phyloP scores from a whole-genome alignment of 2,113 vertebrate genomes.

The Mellivora capensis region DNA sequence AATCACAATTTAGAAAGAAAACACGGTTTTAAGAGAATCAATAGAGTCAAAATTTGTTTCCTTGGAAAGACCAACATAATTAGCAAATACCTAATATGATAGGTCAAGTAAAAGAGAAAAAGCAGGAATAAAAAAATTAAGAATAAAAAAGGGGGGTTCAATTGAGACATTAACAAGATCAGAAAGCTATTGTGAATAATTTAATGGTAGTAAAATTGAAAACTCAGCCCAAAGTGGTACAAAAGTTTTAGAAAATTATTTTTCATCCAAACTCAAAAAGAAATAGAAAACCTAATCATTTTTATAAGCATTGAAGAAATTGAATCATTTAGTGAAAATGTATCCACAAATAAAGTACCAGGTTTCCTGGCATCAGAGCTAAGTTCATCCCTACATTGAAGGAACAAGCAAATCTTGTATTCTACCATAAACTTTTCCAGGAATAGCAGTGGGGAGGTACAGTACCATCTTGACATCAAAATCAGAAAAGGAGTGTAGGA shows the following conservation, averaged over 20 bases:
- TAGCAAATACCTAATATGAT: not conserved
- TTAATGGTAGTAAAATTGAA: not conserved
- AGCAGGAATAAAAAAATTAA: not conserved
- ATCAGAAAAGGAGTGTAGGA: not conserved
- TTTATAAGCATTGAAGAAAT: not conserved
- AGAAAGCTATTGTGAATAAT: not conserved
- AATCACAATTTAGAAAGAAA: not conserved
- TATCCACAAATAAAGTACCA: not conserved
- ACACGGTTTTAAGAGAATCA: not conserved
- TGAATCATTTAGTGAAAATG: not conserved
- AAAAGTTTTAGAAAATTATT: not conserved
- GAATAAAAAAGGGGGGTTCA: not conserved
- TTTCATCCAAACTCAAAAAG: not conserved
- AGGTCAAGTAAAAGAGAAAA: not conserved
- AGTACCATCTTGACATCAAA: not conserved
- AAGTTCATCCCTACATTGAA: not conserved
- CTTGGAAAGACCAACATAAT: not conserved
- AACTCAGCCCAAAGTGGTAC: not conserved
- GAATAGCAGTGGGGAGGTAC: not conserved
- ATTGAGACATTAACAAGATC: not conserved
- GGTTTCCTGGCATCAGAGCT: not conserved
- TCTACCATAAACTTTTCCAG: not conserved
- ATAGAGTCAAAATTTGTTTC: not conserved
- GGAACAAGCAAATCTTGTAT: not conserved
- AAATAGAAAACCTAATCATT: not conserved